Evolutionary conservation across 2,888 invertebrate genomes (phyloP).

Genomic region (Allolobophora icterica): DNA sequence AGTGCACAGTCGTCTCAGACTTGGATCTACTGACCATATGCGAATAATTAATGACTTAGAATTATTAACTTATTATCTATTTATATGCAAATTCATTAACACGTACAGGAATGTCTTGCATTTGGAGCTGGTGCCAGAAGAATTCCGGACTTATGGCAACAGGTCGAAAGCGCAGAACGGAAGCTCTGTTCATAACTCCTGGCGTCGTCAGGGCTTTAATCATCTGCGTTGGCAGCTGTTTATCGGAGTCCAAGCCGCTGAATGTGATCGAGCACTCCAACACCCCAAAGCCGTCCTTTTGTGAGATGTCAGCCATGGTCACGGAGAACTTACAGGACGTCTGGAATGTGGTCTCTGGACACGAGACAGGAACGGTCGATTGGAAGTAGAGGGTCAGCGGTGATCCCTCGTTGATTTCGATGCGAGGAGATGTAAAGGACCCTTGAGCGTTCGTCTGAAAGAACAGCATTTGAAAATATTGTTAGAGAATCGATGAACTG

Average conservation of each 20-base stretch:
- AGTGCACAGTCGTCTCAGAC: too few relatives aligned
- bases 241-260: background rate
- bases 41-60: too few relatives aligned
- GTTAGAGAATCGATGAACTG: too few relatives aligned
- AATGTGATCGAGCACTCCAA: background rate
- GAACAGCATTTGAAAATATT: background rate
- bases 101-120: background rate
- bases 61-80: too few relatives aligned
- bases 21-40: too few relatives aligned
- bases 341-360: background rate
- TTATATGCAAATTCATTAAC: too few relatives aligned
- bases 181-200: background rate
- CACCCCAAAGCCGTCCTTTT: background rate
- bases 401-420: background rate
- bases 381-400: background rate
- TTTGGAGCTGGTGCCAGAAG: background rate
- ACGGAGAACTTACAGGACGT: background rate
- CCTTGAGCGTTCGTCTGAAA: background rate
- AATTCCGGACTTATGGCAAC: background rate
- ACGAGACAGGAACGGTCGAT: background rate
- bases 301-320: background rate
- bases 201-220: background rate
- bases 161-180: background rate
- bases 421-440: background rate
- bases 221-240: background rate